Conservation (phyloP, 2,113 vertebrate species). For the Corapipo altera region DNA sequence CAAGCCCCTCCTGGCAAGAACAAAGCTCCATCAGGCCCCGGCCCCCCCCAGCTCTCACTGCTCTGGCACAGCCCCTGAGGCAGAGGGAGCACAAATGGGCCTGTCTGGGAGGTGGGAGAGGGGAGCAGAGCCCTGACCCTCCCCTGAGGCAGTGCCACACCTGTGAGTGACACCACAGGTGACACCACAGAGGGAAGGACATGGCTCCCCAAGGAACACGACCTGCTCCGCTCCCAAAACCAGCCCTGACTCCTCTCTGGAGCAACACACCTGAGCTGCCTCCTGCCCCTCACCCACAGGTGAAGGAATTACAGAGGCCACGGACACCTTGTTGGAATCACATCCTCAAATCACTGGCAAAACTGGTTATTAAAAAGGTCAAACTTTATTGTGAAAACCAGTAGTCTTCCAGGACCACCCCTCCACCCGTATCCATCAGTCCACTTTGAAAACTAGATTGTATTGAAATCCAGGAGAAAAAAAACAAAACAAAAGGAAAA, state of each 20-base stretch:
- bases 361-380: constrained; percentile 67
- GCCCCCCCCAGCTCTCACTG: not conserved
- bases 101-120: not conserved
- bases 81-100: not conserved
- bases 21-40: not conserved
- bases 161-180: not conserved
- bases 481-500: not conserved
- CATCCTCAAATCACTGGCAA: constrained; percentile 56
- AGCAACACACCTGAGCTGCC: constrained; percentile 12
- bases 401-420: constrained; percentile 64
- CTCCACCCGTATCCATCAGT: constrained; percentile 50
- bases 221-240: not conserved
- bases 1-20: not conserved
- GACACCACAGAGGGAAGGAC: not conserved
- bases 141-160: not conserved
- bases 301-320: constrained; percentile 12
- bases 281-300: not conserved
- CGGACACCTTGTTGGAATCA: constrained; percentile 8
- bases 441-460: constrained; percentile 60
- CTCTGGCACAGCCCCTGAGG: not conserved
- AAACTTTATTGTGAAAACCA: constrained; percentile 69
- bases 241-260: constrained; percentile 7
- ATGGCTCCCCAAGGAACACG: not conserved
- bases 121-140: not conserved
- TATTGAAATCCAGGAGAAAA: constrained; percentile 4